Evolutionary conservation across 2,888 invertebrate species (phyloP), one percentile per base, ranked within the genome.

Genomic region (Pachydiplax longipennis): DNA sequence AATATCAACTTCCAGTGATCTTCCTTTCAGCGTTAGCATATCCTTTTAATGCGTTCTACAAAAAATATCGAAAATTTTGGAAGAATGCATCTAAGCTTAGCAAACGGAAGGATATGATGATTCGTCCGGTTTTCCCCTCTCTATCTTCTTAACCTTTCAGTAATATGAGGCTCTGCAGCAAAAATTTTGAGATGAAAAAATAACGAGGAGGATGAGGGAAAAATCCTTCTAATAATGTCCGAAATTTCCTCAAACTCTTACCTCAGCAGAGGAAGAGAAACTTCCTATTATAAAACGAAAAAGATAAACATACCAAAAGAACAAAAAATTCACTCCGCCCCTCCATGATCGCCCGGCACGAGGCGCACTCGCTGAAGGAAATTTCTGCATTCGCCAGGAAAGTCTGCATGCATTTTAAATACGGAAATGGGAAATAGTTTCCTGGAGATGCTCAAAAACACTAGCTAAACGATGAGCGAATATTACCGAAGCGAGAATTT

Each of bases 191-290:
- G 83, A 37, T 35, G 22, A 61, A 81, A n/a, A 40, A 8, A 35
- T 44, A 82, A 35, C 58, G 0, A 2, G 10, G 83, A 35, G 18
- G 10, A 58, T 12, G 35, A 35, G 58, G 6, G 31, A 15, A 58
- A 58, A 81, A 53, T 73, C 35, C 58, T 83, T 37, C 53, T 61
- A 25, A 58, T 58, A 35, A 83, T 22, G n/a, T 58, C 58, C 58
- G 48, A 58, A 83, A 58, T 53, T 58, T 83, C 58, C 83, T 58
- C 83, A 35, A 83, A 53, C 83, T 83, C 83, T 53, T 83, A 83
- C 13, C 35, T 58, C 31, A 13, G n/a, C 31, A 22, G 40, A 25
- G 58, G 22, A 73, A 31, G 73, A 73, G 73, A 83, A 83, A 83
- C 31, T 83, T 83, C 83, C 25, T n/a, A 22, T 13, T 13, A 18